Evolutionary conservation across 2,113 vertebrate species (phyloP).

Genomic region (Strigops habroptila): DNA sequence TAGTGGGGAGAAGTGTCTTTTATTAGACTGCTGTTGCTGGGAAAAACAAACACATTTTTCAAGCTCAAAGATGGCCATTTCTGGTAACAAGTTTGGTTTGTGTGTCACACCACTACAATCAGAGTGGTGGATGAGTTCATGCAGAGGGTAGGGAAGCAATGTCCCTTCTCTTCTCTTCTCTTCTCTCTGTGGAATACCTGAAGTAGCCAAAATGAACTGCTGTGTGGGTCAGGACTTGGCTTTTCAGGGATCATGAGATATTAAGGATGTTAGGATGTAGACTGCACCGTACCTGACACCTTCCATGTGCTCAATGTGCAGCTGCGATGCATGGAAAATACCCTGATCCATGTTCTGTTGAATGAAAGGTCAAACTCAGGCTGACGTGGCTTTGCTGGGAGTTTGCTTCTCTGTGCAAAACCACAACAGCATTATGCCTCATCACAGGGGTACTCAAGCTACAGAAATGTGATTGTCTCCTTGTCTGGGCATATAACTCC

Average conservation of each 20-base stretch:
- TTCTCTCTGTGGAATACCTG: neutral
- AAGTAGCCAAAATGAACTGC: neutral
- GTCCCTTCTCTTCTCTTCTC: neutral
- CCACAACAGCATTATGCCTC: neutral
- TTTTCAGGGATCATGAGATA: neutral
- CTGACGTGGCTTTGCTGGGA: neutral
- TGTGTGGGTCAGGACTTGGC: neutral
- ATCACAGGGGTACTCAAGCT: neutral
- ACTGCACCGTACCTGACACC: neutral
- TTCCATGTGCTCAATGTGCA: neutral
- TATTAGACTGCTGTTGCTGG: neutral
- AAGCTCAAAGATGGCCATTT: neutral
- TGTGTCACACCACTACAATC: neutral
- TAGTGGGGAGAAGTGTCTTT: neutral
- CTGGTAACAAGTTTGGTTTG: neutral
- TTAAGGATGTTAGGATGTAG: neutral
- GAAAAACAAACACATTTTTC: neutral
- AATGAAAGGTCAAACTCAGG: neutral
- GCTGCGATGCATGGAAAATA: neutral
- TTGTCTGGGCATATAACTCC: neutral
- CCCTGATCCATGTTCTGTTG: neutral
- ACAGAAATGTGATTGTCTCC: constrained; percentile 8
- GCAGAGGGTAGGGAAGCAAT: neutral
- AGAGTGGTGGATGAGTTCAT: neutral
- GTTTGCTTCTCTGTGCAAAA: neutral